Conservation (phyloP, 2,888 invertebrate genomes). For the Cartodere bifasciata region DNA sequence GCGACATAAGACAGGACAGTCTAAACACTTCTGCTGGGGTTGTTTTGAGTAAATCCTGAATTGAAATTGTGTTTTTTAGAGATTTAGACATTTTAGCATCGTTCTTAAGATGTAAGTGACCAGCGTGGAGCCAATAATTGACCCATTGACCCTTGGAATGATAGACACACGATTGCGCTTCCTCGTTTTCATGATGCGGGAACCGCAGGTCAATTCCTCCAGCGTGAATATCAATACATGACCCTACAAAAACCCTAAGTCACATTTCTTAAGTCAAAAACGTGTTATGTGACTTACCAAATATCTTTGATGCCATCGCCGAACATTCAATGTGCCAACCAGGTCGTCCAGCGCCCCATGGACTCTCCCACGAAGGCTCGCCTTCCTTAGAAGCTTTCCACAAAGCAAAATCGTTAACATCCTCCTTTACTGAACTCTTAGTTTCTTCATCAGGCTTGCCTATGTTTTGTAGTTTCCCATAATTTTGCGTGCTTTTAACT, state of each 20-base stretch:
- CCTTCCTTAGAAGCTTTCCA: slow-evolving; percentile 72
- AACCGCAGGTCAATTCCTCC: slow-evolving; percentile 83
- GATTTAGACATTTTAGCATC: slow-evolving; percentile 91
- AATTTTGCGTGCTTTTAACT: slow-evolving; percentile 46
- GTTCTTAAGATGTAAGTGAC: slow-evolving; percentile 61
- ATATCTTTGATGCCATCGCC: slow-evolving; percentile 68
- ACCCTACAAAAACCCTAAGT: no score
- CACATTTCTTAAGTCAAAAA: no score
- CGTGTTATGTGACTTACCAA: slow-evolving; percentile 43
- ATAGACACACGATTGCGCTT: slow-evolving; percentile 77
- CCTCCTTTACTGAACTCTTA: slow-evolving; percentile 12
- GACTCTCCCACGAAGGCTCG: slow-evolving; percentile 64
- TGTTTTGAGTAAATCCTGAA: slow-evolving; percentile 52
- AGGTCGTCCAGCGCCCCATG: slow-evolving; percentile 80
- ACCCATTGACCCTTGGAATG: slow-evolving; percentile 71
- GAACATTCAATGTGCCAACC: slow-evolving; percentile 98
- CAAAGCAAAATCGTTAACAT: slow-evolving; percentile 73
- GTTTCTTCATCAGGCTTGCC: slow-evolving; percentile 26
- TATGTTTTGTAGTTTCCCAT: slow-evolving; percentile 60
- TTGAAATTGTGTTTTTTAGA: slow-evolving; percentile 70
- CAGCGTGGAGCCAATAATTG: slow-evolving; percentile 87
- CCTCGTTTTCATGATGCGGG: slow-evolving; percentile 94
- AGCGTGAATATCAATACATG: slow-evolving; percentile 70
- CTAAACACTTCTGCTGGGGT: slow-evolving; percentile 67
- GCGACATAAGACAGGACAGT: slow-evolving; percentile 70